phyloP scores from a whole-genome alignment of 2,797 vertebrate species.

The Monodelphis domestica region DNA sequence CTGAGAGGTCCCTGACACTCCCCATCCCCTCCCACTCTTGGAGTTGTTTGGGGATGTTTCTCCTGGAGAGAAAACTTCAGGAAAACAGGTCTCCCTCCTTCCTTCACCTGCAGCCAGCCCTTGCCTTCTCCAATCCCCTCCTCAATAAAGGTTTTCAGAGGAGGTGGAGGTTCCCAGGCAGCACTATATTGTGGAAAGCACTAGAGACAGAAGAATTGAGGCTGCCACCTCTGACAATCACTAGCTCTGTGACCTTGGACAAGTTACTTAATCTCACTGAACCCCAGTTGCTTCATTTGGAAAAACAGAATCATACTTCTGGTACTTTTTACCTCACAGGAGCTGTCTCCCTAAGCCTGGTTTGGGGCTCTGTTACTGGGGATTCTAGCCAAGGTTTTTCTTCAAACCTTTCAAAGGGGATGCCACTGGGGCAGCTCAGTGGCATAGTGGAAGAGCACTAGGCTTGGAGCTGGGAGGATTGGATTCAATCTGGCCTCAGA shows the following conservation, averaged over 20 bases:
- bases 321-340: background rate
- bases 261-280: too few relatives aligned
- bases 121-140: background rate
- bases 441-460: too few relatives aligned
- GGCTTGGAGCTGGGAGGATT: too few relatives aligned
- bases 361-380: background rate
- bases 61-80: background rate
- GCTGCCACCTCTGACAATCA: background rate
- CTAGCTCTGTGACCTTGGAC: too few relatives aligned
- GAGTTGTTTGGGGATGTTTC: background rate
- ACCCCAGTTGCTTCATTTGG: background rate
- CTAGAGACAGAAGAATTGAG: background rate
- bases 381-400: background rate
- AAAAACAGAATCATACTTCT: background rate
- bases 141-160: background rate
- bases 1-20: background rate
- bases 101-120: background rate
- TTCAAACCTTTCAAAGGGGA: background rate
- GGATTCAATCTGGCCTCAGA: too few relatives aligned
- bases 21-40: background rate
- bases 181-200: background rate
- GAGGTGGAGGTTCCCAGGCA: background rate
- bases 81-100: background rate
- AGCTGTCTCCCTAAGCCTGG: background rate
- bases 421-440: too few relatives aligned